These are phyloP conservation scores for Augochlora pura DNA, from an alignment of 1,140 invertebrate species.

Conservation along the genomic window DNA sequence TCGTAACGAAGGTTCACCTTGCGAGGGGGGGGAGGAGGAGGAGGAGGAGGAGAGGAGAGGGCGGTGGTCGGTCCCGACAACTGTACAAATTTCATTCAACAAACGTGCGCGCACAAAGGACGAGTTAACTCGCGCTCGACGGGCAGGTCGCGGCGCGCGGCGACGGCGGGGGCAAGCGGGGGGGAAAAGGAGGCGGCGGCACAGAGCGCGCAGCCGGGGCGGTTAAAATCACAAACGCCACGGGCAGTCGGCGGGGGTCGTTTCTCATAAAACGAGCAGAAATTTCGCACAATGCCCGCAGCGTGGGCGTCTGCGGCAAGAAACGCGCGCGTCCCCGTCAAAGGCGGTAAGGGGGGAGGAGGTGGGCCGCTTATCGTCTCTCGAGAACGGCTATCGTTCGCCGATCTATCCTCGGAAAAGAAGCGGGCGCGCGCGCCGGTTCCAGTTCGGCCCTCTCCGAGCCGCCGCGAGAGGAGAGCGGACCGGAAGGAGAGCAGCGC, in stretches of 20 bases:
- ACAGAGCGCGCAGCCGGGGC: too few species aligned
- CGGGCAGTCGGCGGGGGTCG: slow-evolving; percentile 38
- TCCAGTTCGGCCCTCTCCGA: slow-evolving; percentile 33
- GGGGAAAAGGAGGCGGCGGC: too few species aligned
- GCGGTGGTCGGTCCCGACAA: background rate
- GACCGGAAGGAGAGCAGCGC: too few species aligned
- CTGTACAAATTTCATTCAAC: slow-evolving; percentile 37
- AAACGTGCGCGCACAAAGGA: slow-evolving; percentile 42
- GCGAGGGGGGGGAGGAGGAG: too few species aligned
- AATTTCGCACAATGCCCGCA: slow-evolving; percentile 44
- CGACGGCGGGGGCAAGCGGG: background rate
- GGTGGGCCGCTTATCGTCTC: slow-evolving; percentile 6
- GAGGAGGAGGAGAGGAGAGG: too few species aligned
- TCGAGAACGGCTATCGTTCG: slow-evolving; percentile 17
- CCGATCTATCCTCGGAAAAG: slow-evolving; percentile 24
- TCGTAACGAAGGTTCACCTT: slow-evolving; percentile 13
- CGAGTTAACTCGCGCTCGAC: slow-evolving; percentile 26
- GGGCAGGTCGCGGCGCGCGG: background rate
- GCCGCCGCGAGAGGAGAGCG: too few species aligned
- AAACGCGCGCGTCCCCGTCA: slow-evolving; percentile 32
- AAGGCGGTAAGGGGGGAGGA: background rate
- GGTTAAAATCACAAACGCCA: slow-evolving; percentile 51
- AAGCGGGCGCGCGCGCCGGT: slow-evolving; percentile 4
- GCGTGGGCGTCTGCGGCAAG: slow-evolving; percentile 26
- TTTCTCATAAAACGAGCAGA: slow-evolving; percentile 47